These are phyloP conservation scores for Leptosomus discolor DNA, from an alignment of 2,113 vertebrate species.

Conservation along the genomic window DNA sequence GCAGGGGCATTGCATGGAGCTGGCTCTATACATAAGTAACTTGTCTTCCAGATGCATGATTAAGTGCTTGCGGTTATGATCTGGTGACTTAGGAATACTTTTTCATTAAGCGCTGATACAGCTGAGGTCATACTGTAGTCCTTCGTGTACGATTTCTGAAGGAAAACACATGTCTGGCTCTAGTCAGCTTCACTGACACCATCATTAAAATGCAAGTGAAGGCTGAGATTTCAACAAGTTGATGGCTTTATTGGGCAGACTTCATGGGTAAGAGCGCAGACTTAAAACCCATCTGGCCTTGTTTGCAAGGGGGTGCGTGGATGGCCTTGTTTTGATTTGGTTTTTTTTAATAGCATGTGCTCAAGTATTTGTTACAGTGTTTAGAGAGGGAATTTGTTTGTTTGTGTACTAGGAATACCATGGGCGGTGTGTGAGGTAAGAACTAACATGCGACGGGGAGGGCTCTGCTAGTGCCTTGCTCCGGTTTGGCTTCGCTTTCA, in stretches of 20 bases:
- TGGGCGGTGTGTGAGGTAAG: neutral
- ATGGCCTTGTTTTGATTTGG: neutral
- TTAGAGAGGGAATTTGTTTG: neutral
- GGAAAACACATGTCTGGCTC: neutral
- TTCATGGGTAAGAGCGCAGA: neutral
- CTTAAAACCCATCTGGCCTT: neutral
- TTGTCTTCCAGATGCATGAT: neutral
- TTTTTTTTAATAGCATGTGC: neutral
- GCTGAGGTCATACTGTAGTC: fast-evolving
- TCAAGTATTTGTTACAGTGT: neutral
- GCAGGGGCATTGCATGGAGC: neutral
- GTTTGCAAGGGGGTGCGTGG: neutral
- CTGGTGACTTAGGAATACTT: neutral
- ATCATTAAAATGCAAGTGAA: neutral
- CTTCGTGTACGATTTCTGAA: neutral
- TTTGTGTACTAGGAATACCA: neutral
- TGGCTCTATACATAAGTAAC: neutral
- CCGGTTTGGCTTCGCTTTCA: neutral
- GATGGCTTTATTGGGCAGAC: neutral
- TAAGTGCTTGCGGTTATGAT: neutral
- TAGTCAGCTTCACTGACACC: neutral
- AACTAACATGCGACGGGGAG: too few relatives aligned
- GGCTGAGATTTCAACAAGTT: neutral
- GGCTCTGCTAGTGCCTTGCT: neutral
- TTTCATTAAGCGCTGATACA: neutral